phyloP scores from a whole-genome alignment of 2,797 vertebrate species.

The Pangasius larnaudii region DNA sequence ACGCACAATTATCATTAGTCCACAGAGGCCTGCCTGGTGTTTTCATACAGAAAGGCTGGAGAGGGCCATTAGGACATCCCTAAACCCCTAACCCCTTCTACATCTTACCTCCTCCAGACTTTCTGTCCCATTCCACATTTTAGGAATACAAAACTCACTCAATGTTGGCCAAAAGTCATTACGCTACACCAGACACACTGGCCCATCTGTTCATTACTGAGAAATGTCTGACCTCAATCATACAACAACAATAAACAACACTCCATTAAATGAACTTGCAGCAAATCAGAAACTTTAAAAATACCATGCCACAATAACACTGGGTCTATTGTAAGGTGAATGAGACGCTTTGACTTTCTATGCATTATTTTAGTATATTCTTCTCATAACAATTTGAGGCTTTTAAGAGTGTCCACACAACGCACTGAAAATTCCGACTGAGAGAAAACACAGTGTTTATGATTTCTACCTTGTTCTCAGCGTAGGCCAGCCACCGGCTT shows the following conservation, averaged over 20 bases:
- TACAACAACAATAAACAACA: conserved; percentile 60
- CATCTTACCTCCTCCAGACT: conserved; percentile 37
- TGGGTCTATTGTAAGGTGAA: conserved; percentile 68
- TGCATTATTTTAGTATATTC: conserved; percentile 64
- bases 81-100: conserved; percentile 58
- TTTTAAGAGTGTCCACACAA: conserved; percentile 67
- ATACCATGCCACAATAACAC: conserved; percentile 60
- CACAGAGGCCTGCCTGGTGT: conserved; percentile 43
- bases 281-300: conserved; percentile 56
- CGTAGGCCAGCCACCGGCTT: conserved; percentile 95
- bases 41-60: conserved; percentile 42
- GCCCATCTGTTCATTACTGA: conserved; percentile 74
- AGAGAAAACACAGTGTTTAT: neutral
- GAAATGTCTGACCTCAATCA: conserved; percentile 46
- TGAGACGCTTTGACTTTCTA: conserved; percentile 57
- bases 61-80: conserved; percentile 52
- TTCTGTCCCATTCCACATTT: conserved; percentile 52
- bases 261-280: conserved; percentile 67
- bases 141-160: conserved; percentile 38
- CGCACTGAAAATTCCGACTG: conserved; percentile 56
- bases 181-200: conserved; percentile 63
- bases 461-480: conserved; percentile 93
- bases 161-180: conserved; percentile 65
- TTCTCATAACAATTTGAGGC: conserved; percentile 68
- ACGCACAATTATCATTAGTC: conserved; percentile 52